Base-by-base conservation (phyloP, 2,888 invertebrate genomes). In the Pammene fasciana region DNA sequence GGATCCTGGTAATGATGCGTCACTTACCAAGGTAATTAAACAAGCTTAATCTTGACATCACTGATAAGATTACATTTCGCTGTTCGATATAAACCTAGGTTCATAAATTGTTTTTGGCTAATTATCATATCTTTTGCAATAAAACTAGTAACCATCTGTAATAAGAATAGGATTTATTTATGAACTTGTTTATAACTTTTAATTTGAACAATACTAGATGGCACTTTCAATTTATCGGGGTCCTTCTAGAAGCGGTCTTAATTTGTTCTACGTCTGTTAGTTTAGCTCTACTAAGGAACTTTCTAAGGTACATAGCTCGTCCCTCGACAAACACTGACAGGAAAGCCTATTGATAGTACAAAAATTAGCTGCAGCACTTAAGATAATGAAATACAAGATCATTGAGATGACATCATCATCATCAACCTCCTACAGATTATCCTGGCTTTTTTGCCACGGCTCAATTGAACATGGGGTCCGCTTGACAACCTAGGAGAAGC, bases 191-290 rank as follows among this genome's bases (percentile, higher is more conserved):
- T 48, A 11, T 10, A 64, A 41, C 45, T 46, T 65, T 11, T 36
- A 36, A 16, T 56, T 26, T 45, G 26, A 41, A 46, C 11, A 38
- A 26, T 34, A 18, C 5, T 46, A n/a, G n/a, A 54, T 56, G 41
- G 38, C 54, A 48, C 34, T 48, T 50, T 65, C 16, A 36, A 46
- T 55, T 18, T 38, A 48, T 9, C 13, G 38, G 41, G 54, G 36
- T 61, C 48, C 14, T 36, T 54, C 14, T 36, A 36, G 8, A 18
- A 36, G 67, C 38, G 14, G 46, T 67, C 55, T 56, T 48, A 62
- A 62, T 68, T 62, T 56, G 55, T 43, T 26, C n/a, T n/a, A n/a
- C 10, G 8, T 56, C 45, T 55, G 62, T 62, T 68, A 43, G 67
- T 48, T 68, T 14, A 62, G 48, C 41, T 62, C 41, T 34, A 48